These are phyloP conservation scores for Paradisaea rubra DNA, from an alignment of 2,113 vertebrate genomes.

Conservation along the genomic window DNA sequence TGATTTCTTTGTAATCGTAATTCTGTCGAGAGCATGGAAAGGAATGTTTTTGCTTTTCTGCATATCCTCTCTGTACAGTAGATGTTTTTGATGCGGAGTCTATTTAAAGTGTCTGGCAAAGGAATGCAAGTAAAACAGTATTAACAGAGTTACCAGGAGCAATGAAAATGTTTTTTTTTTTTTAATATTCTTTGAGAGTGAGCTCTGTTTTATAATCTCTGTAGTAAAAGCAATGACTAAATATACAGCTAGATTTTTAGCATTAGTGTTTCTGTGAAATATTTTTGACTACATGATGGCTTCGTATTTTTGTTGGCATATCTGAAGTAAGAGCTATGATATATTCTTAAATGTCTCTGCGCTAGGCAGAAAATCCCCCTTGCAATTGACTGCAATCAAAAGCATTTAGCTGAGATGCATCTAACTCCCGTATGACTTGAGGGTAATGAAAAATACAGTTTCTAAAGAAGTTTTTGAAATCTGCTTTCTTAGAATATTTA, in stretches of 20 bases:
- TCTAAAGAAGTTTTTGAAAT: slow-evolving; percentile 8
- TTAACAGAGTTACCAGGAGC: not conserved
- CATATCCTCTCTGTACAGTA: not conserved
- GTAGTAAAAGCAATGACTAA: not conserved
- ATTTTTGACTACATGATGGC: not conserved
- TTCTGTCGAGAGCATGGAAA: not conserved
- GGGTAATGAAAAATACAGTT: not conserved
- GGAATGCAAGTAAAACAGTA: not conserved
- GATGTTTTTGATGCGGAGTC: not conserved
- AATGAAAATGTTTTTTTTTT: not conserved
- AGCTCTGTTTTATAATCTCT: not conserved
- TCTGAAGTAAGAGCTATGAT: not conserved
- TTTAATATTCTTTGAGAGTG: not conserved
- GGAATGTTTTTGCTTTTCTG: slow-evolving; percentile 12
- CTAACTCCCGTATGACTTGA: not conserved
- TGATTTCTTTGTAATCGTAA: not conserved
- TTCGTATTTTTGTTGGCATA: not conserved
- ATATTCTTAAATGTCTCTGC: not conserved
- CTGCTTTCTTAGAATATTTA: not conserved
- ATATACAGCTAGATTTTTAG: slow-evolving; percentile 4
- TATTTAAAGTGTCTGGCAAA: slow-evolving; percentile 7
- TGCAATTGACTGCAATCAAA: not conserved
- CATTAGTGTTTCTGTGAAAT: not conserved
- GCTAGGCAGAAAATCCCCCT: not conserved
- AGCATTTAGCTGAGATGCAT: not conserved